phyloP scores from a whole-genome alignment of 2,797 vertebrate species.

The Ciconia nigra region DNA sequence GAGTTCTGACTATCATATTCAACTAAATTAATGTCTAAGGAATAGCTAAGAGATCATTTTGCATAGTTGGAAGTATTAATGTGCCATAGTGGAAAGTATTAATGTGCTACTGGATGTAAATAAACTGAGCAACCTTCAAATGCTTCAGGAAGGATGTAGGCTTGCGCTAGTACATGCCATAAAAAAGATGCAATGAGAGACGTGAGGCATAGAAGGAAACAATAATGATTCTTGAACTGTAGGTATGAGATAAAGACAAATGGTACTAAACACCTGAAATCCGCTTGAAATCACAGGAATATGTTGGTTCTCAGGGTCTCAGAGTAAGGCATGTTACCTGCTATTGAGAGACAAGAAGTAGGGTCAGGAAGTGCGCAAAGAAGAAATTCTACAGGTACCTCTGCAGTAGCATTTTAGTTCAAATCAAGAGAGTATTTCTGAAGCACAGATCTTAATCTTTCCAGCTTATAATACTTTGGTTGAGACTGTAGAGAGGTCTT shows the following conservation, averaged over 20 bases:
- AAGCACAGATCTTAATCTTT: background rate
- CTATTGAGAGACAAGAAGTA: background rate
- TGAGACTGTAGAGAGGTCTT: background rate
- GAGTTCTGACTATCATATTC: conserved; percentile 44
- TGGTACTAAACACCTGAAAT: background rate
- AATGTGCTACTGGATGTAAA: conserved; percentile 9
- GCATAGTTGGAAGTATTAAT: conserved; percentile 18
- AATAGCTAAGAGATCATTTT: conserved; percentile 53
- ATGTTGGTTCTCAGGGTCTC: background rate
- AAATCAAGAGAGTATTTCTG: background rate
- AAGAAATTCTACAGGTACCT: background rate
- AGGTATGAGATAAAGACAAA: background rate
- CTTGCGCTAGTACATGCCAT: background rate
- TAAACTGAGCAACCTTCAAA: conserved; percentile 30
- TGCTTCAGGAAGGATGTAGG: background rate
- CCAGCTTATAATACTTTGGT: background rate
- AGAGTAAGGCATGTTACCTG: background rate
- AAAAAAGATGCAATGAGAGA: background rate
- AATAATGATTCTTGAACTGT: background rate
- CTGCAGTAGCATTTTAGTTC: background rate
- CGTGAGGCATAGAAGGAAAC: background rate
- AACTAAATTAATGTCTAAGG: conserved; percentile 59
- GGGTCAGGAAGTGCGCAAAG: background rate
- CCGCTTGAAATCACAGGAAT: background rate
- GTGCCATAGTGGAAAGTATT: conserved; percentile 17